phyloP scores from a whole-genome alignment of 2,888 invertebrate species.

The Marronus borbonicus region DNA sequence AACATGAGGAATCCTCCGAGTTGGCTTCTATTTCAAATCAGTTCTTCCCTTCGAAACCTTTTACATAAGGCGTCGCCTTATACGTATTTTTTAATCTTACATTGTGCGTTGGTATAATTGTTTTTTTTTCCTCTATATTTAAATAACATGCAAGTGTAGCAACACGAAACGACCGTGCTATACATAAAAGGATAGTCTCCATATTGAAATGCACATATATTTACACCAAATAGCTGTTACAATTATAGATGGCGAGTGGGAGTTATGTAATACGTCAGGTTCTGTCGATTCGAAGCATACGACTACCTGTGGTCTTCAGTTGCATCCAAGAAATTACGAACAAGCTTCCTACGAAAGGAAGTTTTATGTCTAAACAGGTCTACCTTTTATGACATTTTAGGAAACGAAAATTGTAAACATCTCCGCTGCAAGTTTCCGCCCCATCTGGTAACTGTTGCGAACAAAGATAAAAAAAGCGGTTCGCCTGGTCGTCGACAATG shows the following conservation, averaged over 20 bases:
- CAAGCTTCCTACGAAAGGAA: constrained; percentile 25
- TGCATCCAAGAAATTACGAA: constrained; percentile 8
- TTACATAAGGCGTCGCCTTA: neutral
- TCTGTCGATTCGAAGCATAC: constrained; percentile 5
- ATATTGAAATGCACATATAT: constrained; percentile 32
- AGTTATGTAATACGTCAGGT: constrained; percentile 16
- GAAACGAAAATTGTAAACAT: constrained; percentile 42
- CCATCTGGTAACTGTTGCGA: constrained; percentile 40
- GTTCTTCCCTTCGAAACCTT: too few relatives aligned
- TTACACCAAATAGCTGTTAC: constrained; percentile 36
- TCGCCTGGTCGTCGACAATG: constrained; percentile 1
- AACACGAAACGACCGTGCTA: constrained; percentile 9
- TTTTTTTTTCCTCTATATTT: constrained; percentile 10
- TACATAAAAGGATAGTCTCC: neutral
- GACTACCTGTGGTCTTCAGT: constrained; percentile 27
- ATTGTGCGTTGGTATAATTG: constrained; percentile 5
- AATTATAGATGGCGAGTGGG: constrained; percentile 9
- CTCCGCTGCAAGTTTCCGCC: constrained; percentile 28
- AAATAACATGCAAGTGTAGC: constrained; percentile 29
- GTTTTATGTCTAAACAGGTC: constrained; percentile 32
- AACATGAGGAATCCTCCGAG: too few relatives aligned
- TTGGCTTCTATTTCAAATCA: too few relatives aligned
- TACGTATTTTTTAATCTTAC: constrained; percentile 5
- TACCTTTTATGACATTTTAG: constrained; percentile 42
- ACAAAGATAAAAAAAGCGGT: constrained; percentile 29